These are phyloP conservation scores for Palythoa grandis DNA, from an alignment of 92 coral and sea anemone species.

Conservation along the genomic window DNA sequence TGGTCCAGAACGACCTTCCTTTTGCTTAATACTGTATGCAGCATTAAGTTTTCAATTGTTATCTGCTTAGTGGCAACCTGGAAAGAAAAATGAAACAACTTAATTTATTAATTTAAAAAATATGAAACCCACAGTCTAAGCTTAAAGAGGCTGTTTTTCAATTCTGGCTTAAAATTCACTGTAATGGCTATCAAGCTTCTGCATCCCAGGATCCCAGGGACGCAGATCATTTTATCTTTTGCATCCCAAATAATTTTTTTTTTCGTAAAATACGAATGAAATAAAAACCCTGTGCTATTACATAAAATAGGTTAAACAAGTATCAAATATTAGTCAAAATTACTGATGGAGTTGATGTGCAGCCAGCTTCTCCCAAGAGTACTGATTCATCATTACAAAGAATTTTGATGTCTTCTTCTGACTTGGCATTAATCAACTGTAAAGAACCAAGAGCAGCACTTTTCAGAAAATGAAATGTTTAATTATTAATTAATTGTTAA, in stretches of 20 bases:
- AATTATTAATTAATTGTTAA: not conserved
- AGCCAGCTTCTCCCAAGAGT: slow-evolving; percentile 45
- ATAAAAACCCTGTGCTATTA: not conserved
- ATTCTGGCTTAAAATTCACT: no score
- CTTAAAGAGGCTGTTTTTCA: no score
- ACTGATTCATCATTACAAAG: slow-evolving; percentile 34
- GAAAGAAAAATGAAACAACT: slow-evolving; percentile 7
- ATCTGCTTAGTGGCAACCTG: slow-evolving; percentile 34
- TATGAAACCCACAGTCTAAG: not conserved
- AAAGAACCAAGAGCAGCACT: not conserved
- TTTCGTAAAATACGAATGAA: not conserved
- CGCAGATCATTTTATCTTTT: no score
- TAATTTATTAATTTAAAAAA: not conserved
- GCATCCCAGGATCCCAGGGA: no score
- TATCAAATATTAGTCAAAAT: not conserved
- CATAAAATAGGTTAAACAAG: not conserved
- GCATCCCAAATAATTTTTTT: no score
- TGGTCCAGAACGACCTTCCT: slow-evolving; percentile 53
- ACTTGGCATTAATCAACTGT: slow-evolving; percentile 39
- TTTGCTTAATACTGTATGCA: slow-evolving; percentile 48
- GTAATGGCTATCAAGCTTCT: no score
- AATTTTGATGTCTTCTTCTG: slow-evolving; percentile 36
- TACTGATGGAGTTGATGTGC: slow-evolving; percentile 49
- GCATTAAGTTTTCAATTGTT: slow-evolving; percentile 33
- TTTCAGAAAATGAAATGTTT: not conserved